Conservation (phyloP, 2,113 vertebrate genomes). For the Condylura cristata region DNA sequence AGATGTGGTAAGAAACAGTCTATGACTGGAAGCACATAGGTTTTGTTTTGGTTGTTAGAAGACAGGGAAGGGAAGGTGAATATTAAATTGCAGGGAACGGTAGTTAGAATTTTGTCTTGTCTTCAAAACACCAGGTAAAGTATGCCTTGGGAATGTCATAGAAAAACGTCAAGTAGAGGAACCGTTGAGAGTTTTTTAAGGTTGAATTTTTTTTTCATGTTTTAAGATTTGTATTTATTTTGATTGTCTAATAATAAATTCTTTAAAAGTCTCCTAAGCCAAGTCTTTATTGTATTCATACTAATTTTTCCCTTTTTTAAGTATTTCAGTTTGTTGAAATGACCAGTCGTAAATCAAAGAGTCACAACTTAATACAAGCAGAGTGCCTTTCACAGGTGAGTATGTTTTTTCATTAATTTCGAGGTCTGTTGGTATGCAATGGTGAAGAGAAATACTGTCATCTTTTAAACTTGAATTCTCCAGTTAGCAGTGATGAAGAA, state of each 20-base stretch:
- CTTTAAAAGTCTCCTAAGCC: conserved; percentile 11
- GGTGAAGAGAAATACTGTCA: background rate
- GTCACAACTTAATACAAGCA: conserved; percentile 73
- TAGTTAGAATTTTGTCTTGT: background rate
- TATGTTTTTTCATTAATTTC: conserved; percentile 31
- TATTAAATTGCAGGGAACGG: background rate
- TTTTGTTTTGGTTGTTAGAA: background rate
- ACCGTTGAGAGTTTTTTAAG: background rate
- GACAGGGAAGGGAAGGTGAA: background rate
- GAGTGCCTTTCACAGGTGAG: conserved; percentile 92
- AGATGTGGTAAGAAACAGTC: background rate
- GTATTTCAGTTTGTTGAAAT: conserved; percentile 75
- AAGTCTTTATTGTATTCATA: background rate
- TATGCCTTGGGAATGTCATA: background rate
- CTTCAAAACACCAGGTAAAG: background rate
- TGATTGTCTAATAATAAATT: conserved; percentile 10
- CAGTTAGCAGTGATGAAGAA: background rate
- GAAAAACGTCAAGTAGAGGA: background rate
- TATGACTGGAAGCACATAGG: background rate
- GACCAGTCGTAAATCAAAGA: conserved; percentile 90
- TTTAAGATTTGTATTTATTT: conserved; percentile 45
- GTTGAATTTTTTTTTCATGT: conserved; percentile 16
- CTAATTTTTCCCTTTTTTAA: conserved; percentile 41
- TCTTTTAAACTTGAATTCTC: background rate
- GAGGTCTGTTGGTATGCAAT: background rate